Percentiles rank a stretch among this genome's conserved stretches.
Evolutionary conservation across 2,888 invertebrate genomes (phyloP).

Genomic region (Meteorus colon): DNA sequence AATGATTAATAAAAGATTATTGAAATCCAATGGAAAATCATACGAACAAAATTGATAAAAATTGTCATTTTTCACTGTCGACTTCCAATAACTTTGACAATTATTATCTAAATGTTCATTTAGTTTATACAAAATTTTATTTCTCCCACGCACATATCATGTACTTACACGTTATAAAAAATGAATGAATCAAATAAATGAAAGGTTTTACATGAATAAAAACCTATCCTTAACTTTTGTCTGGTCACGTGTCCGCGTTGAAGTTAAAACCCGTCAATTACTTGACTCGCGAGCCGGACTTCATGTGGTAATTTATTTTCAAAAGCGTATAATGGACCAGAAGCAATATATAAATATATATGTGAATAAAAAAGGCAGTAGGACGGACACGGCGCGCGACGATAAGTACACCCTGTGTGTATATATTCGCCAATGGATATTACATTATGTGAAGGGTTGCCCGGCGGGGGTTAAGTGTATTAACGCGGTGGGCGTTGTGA

Average conservation of each 20-base stretch:
- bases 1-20: not conserved
- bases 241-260: constrained; percentile 61
- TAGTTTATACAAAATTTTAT: not conserved
- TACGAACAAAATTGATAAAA: too few species aligned
- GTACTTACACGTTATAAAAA: not conserved
- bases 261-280: constrained; percentile 61
- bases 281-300: constrained; percentile 46
- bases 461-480: constrained; percentile 48
- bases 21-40: too few species aligned
- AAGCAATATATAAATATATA: constrained; percentile 3
- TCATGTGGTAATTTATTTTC: constrained; percentile 55
- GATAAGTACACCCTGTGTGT: constrained; percentile 32
- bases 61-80: too few species aligned
- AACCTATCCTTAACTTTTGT: constrained; percentile 65
- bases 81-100: too few species aligned
- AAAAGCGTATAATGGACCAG: constrained; percentile 49
- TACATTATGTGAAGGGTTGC: constrained; percentile 45
- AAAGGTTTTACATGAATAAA: constrained; percentile 27
- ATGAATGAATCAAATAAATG: constrained; percentile 46
- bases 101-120: too few species aligned
- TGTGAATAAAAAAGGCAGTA: not conserved
- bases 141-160: not conserved
- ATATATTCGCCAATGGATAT: constrained; percentile 35
- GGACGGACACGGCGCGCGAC: constrained; percentile 4
- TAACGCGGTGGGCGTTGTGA: constrained; percentile 56